These are phyloP conservation scores for Papilio aristodemus DNA, from an alignment of 1,140 invertebrate genomes.

Conservation along the genomic window DNA sequence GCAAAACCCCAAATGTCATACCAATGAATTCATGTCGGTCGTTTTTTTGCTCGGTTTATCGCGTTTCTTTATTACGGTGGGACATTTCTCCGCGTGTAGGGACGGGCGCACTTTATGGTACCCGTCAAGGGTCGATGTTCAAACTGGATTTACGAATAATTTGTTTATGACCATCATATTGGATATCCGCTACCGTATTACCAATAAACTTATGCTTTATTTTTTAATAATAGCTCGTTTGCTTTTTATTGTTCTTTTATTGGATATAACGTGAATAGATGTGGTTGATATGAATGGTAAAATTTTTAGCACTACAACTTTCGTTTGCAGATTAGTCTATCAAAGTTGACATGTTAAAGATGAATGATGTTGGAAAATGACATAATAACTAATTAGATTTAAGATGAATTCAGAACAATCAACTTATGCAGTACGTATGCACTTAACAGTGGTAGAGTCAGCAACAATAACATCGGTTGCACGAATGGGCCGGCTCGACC, in stretches of 20 bases:
- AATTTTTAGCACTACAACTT: not conserved
- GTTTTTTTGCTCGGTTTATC: constrained; percentile 76
- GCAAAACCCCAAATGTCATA: constrained; percentile 75
- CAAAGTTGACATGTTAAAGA: not conserved
- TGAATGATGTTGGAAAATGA: too few species aligned
- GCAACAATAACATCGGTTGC: too few species aligned
- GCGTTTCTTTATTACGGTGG: constrained; percentile 76
- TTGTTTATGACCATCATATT: constrained; percentile 72
- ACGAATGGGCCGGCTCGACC: too few species aligned
- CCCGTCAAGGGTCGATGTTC: constrained; percentile 59
- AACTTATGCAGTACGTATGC: too few species aligned
- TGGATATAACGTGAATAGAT: not conserved
- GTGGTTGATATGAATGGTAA: constrained; percentile 20
- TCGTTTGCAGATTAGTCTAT: not conserved
- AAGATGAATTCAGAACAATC: too few species aligned
- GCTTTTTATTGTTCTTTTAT: constrained; percentile 40
- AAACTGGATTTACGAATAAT: constrained; percentile 66
- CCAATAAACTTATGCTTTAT: constrained; percentile 63
- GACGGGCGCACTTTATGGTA: constrained; percentile 59
- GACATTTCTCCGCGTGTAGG: constrained; percentile 57
- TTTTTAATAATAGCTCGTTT: constrained; percentile 52
- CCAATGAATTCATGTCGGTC: constrained; percentile 76
- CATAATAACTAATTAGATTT: too few species aligned
- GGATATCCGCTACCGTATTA: constrained; percentile 50
- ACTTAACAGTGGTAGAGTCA: too few species aligned